Conservation (phyloP, 2,888 invertebrate species). For the Thymelicus lineola region DNA sequence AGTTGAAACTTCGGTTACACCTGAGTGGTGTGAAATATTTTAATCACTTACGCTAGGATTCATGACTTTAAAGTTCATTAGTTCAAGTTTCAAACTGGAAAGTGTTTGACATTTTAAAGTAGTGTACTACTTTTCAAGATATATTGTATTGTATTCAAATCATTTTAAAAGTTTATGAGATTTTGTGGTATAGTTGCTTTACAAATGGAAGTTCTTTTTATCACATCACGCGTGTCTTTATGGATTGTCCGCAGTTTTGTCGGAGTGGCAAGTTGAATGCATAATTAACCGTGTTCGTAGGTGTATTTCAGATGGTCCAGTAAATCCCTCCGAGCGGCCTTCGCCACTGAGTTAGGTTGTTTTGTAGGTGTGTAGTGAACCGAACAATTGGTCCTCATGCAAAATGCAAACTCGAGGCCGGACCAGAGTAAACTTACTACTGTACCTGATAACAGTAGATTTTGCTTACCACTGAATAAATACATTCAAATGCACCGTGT, state of each 20-base stretch:
- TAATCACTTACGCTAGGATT: background rate
- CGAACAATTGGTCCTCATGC: conserved; percentile 69
- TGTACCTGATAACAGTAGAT: conserved; percentile 53
- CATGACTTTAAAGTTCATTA: background rate
- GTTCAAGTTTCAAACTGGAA: background rate
- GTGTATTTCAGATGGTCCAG: conserved; percentile 45
- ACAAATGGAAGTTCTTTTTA: background rate
- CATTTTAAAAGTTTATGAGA: too few relatives aligned
- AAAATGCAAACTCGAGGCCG: conserved; percentile 66
- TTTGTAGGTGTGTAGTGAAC: conserved; percentile 51
- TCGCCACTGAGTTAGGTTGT: conserved; percentile 48
- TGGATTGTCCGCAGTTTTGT: background rate
- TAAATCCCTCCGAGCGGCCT: conserved; percentile 52
- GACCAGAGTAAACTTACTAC: conserved; percentile 46
- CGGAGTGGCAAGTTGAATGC: conserved; percentile 33
- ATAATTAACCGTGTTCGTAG: conserved; percentile 43
- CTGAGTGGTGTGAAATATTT: background rate
- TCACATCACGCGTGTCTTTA: background rate
- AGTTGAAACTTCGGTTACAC: too few relatives aligned
- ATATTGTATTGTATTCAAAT: too few relatives aligned
- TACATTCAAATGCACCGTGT: conserved; percentile 48
- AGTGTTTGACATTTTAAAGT: background rate
- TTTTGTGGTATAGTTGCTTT: too few relatives aligned
- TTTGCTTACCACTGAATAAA: conserved; percentile 48
- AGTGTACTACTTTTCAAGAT: too few relatives aligned